Evolutionary conservation across 2,797 vertebrate genomes (phyloP).

Genomic region (Dendrocincla fuliginosa): DNA sequence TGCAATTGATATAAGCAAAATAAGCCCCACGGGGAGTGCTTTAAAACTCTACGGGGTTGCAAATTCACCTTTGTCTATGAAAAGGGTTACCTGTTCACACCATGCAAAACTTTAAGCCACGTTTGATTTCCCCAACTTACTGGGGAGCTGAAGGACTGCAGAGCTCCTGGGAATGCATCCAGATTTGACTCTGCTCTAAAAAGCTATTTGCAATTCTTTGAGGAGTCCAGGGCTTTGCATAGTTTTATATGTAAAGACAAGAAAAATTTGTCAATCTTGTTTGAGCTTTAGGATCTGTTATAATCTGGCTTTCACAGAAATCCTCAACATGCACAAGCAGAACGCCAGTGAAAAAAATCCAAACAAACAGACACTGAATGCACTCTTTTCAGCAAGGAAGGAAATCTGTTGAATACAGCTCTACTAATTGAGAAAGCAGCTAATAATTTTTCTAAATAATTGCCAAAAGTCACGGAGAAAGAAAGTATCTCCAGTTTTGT

Average conservation of each 20-base stretch:
- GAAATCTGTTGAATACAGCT: background rate
- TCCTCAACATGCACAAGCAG: background rate
- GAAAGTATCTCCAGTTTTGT: background rate
- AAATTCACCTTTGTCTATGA: background rate
- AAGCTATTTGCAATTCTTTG: background rate
- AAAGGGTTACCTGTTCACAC: background rate
- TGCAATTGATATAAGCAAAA: background rate
- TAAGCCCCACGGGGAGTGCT: background rate
- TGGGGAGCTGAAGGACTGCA: background rate
- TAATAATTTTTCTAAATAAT: background rate
- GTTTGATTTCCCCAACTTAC: background rate
- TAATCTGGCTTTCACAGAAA: background rate
- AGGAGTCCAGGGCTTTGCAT: background rate
- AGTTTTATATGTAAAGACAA: background rate
- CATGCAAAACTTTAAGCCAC: background rate
- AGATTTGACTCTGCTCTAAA: background rate
- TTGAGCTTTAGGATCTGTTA: background rate
- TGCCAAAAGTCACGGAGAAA: background rate
- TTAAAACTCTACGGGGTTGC: background rate
- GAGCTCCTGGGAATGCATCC: background rate
- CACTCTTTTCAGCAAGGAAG: background rate
- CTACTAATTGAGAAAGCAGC: background rate
- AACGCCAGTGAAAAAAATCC: background rate
- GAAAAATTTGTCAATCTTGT: background rate
- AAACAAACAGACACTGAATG: background rate